Percentiles rank a stretch among this genome's conserved stretches.
phyloP scores from a whole-genome alignment of 2,888 invertebrate genomes.

The Aporophyla nigra region DNA sequence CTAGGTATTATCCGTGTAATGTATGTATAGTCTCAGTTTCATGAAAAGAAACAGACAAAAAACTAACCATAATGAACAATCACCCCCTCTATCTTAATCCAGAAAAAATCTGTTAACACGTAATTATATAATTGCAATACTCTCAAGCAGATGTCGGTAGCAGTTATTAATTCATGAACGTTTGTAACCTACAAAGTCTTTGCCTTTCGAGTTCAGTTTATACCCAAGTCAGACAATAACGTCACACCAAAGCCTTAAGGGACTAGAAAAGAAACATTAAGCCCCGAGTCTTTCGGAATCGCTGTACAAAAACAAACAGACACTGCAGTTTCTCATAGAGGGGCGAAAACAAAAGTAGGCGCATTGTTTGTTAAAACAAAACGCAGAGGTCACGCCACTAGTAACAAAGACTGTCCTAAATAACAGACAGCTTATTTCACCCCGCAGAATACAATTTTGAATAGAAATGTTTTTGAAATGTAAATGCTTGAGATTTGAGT shows the following conservation, averaged over 20 bases:
- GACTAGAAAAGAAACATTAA: slow-evolving; percentile 32
- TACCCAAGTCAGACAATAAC: slow-evolving; percentile 6
- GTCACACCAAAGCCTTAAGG: slow-evolving; percentile 8
- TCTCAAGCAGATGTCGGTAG: neutral
- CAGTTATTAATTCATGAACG: neutral
- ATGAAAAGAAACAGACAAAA: too few species aligned
- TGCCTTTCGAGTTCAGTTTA: neutral
- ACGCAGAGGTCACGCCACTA: slow-evolving; percentile 58
- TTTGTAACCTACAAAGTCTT: neutral
- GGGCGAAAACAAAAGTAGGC: slow-evolving; percentile 63
- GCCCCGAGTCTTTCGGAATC: slow-evolving; percentile 40
- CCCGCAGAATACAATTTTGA: slow-evolving; percentile 11
- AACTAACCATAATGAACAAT: neutral
- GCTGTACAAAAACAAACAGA: slow-evolving; percentile 55
- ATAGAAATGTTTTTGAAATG: slow-evolving; percentile 6
- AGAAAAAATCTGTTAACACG: neutral
- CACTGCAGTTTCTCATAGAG: slow-evolving; percentile 51
- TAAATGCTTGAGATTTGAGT: neutral
- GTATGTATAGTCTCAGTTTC: too few species aligned
- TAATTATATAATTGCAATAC: neutral
- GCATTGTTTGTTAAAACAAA: slow-evolving; percentile 67
- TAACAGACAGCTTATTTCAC: slow-evolving; percentile 50
- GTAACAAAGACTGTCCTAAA: slow-evolving; percentile 54
- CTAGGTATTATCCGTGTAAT: too few species aligned
- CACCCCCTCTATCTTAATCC: neutral